These are phyloP conservation scores for Eueremaeus valkanovi DNA, from an alignment of 2,888 invertebrate species.

Conservation along the genomic window DNA sequence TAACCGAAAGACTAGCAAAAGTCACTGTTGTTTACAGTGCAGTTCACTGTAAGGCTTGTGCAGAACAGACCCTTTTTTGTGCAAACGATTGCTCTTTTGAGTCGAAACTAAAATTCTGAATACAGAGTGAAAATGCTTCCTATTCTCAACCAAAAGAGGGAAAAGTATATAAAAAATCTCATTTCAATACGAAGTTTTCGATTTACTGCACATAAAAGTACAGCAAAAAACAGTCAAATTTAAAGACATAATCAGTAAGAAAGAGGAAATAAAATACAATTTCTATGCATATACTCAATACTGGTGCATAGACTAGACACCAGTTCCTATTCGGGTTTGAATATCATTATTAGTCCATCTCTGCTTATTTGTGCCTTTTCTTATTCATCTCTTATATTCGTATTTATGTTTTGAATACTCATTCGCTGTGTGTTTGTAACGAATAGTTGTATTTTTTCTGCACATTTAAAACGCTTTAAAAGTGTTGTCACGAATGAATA, in stretches of 20 bases:
- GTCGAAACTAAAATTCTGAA: background rate
- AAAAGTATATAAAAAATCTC: background rate
- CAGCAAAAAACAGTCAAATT: background rate
- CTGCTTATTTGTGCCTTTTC: background rate
- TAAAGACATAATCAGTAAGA: slow-evolving; percentile 3
- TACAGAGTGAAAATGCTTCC: background rate
- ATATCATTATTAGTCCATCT: slow-evolving; percentile 3
- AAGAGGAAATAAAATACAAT: background rate
- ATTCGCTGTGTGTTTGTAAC: background rate
- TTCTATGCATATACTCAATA: background rate
- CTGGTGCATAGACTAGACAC: background rate
- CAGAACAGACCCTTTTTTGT: background rate
- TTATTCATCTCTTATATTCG: background rate
- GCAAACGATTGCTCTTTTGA: slow-evolving; percentile 9
- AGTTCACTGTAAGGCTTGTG: background rate
- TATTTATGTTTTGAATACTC: background rate
- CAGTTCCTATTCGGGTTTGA: background rate
- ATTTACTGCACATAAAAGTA: no score
- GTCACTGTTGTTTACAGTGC: slow-evolving; percentile 6
- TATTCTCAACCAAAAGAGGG: background rate
- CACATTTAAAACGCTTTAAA: slow-evolving; percentile 8
- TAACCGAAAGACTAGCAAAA: background rate
- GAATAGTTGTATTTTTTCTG: background rate
- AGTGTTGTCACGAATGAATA: slow-evolving; percentile 18
- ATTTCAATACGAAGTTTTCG: no score